Percentiles rank a stretch among this genome's conserved stretches.
phyloP scores from a whole-genome alignment of 2,888 invertebrate genomes.

The Mycalesis mineus region DNA sequence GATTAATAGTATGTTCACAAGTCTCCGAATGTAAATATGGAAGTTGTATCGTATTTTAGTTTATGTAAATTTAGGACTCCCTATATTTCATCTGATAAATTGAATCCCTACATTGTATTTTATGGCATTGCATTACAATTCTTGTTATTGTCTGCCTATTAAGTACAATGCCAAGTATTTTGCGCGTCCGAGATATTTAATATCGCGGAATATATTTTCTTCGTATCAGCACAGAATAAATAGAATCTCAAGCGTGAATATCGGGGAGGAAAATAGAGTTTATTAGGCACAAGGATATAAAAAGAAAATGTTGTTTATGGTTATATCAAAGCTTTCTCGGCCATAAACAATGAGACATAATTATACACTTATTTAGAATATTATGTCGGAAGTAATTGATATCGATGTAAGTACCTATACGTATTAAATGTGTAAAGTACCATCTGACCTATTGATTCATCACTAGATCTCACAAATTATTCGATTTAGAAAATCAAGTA shows the following conservation, averaged over 20 bases:
- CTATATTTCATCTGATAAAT: conserved; percentile 25
- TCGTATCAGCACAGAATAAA: neutral
- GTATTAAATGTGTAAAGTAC: no score
- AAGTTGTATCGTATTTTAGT: conserved; percentile 32
- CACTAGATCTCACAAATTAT: no score
- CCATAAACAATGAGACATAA: no score
- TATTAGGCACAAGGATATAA: neutral
- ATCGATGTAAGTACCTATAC: no score
- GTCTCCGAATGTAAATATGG: conserved; percentile 32
- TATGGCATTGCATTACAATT: conserved; percentile 3
- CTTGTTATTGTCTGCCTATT: conserved; percentile 9
- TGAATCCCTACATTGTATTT: conserved; percentile 17
- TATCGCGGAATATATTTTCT: neutral
- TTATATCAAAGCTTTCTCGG: no score
- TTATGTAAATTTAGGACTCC: conserved; percentile 27
- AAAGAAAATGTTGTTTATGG: neutral
- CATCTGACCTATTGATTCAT: no score
- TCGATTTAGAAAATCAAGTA: no score
- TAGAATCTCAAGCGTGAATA: neutral
- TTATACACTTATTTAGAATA: no score
- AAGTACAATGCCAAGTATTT: conserved; percentile 4
- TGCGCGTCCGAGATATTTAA: neutral
- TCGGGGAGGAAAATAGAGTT: neutral
- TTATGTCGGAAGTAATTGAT: no score
- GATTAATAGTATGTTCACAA: conserved; percentile 32